These are phyloP conservation scores for Halichoeres trimaculatus DNA, from an alignment of 2,113 vertebrate species.

Conservation along the genomic window DNA sequence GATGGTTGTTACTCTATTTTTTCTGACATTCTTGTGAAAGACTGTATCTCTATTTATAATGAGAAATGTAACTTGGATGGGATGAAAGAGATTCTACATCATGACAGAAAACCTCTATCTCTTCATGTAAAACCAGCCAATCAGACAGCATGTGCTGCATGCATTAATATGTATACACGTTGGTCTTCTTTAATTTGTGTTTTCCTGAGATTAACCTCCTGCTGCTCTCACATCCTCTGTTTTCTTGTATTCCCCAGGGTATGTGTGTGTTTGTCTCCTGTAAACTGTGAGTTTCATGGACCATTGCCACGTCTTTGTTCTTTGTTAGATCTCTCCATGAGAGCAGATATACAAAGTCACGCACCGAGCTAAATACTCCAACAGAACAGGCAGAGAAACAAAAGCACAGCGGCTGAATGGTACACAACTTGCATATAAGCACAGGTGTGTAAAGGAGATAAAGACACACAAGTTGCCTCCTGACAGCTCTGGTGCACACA, in stretches of 20 bases:
- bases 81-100: not conserved
- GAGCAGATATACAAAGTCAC: conserved; percentile 20
- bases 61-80: not conserved
- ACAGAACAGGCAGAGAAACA: conserved; percentile 26
- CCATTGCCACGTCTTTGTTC: conserved; percentile 32
- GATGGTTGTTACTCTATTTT: not conserved
- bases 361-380: conserved; percentile 28
- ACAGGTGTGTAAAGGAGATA: conserved; percentile 30
- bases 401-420: conserved; percentile 5
- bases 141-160: not conserved
- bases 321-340: conserved; percentile 17
- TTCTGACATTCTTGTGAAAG: not conserved
- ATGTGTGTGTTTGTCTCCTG: not conserved
- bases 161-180: not conserved
- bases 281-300: conserved; percentile 24
- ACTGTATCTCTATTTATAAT: not conserved
- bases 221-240: not conserved
- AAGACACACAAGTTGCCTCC: not conserved
- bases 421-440: conserved; percentile 5
- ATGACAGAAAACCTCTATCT: not conserved
- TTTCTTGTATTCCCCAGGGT: not conserved
- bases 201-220: not conserved
- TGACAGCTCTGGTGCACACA: conserved; percentile 1
- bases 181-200: not conserved
- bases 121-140: not conserved